A percentile compares a stretch with the other conserved stretches of the same genome.
These are phyloP conservation scores for Amphiprion percula DNA, from an alignment of 2,113 vertebrate genomes.

Conservation along the genomic window DNA sequence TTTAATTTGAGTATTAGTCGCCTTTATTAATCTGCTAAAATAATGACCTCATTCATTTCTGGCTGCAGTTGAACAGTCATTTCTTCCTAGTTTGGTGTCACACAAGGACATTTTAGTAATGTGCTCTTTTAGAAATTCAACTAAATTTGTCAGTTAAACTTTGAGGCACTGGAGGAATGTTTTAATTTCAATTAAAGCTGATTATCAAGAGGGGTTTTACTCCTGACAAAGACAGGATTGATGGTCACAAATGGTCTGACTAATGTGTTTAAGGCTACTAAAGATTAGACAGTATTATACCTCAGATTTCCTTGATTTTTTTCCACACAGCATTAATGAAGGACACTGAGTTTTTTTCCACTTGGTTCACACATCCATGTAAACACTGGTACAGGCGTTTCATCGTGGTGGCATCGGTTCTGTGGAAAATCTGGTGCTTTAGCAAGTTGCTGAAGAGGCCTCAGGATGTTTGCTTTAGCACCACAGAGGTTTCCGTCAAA, in stretches of 20 bases:
- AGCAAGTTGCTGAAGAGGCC: constrained; percentile 27
- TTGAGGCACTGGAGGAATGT: constrained; percentile 34
- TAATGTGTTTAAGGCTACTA: constrained; percentile 61
- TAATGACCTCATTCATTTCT: no score
- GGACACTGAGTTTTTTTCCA: constrained; percentile 4
- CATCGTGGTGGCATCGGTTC: constrained; percentile 13
- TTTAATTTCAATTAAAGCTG: constrained; percentile 50
- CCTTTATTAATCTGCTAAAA: no score
- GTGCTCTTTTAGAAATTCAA: background rate
- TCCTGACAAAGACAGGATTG: constrained; percentile 59
- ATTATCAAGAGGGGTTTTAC: constrained; percentile 56
- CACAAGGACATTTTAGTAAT: background rate
- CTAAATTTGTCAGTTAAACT: constrained; percentile 5
- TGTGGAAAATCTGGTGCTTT: constrained; percentile 37
- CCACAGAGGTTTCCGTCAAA: constrained; percentile 67
- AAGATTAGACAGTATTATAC: constrained; percentile 54
- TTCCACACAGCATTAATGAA: constrained; percentile 17
- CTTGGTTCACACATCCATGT: constrained; percentile 2
- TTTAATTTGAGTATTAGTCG: no score
- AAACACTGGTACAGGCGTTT: background rate
- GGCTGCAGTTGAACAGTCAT: no score
- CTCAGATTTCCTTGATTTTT: constrained; percentile 35
- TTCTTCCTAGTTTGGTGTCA: no score
- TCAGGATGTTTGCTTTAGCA: constrained; percentile 60
- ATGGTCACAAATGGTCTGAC: constrained; percentile 30